Conservation (phyloP, 2,113 vertebrate genomes). For the Hemichromis elongatus region DNA sequence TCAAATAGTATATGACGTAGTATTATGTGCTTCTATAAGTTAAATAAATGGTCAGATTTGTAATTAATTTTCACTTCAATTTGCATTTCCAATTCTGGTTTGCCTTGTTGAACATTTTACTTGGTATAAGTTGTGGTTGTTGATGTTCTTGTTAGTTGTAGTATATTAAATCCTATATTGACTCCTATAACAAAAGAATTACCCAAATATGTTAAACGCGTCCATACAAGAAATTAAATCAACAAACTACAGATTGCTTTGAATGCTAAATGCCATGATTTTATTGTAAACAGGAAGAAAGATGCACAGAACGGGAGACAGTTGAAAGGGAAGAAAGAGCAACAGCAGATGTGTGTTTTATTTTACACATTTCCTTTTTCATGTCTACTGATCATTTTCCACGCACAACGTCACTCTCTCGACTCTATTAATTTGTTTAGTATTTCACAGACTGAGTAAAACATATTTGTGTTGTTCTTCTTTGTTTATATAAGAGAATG, state of each 20-base stretch:
- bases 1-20: not conserved
- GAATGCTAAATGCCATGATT: not conserved
- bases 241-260: not conserved
- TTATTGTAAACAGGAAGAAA: not conserved
- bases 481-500: not conserved
- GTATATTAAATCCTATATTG: not conserved
- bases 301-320: not conserved
- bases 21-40: not conserved
- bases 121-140: too few species aligned
- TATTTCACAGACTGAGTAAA: not conserved
- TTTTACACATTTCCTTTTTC: not conserved
- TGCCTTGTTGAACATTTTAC: not conserved
- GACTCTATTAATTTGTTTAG: not conserved
- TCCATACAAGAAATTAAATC: not conserved
- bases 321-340: not conserved
- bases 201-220: rapidly evolving
- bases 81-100: not conserved
- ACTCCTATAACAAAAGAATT: not conserved
- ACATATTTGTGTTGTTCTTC: not conserved
- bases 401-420: not conserved
- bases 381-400: rapidly evolving
- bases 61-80: not conserved
- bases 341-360: not conserved
- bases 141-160: not conserved
- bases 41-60: not conserved